Percentiles rank a stretch among this genome's conserved stretches.
Evolutionary conservation across 2,888 invertebrate genomes (phyloP).

Genomic region (Agrotis clavis): DNA sequence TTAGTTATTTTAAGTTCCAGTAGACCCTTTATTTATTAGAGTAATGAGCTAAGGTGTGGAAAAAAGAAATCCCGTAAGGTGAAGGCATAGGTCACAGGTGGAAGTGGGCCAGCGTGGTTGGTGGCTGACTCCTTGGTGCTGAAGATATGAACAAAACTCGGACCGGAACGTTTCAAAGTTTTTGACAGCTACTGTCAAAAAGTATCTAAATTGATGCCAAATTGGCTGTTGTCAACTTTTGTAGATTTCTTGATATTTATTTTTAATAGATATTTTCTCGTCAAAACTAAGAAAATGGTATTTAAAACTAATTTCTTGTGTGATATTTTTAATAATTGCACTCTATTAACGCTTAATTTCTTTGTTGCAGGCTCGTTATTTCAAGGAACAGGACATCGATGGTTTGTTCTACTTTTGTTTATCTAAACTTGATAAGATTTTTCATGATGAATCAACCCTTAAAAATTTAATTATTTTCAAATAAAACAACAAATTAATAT

Average conservation of each 20-base stretch:
- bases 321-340: not conserved
- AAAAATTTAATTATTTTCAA: not conserved
- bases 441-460: conserved; percentile 14
- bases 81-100: too few species aligned
- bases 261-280: not conserved
- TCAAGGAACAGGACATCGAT: conserved; percentile 98
- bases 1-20: not conserved
- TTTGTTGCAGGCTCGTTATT: conserved; percentile 96
- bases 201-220: not conserved
- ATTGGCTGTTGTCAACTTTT: not conserved
- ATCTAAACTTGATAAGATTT: conserved; percentile 41
- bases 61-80: too few species aligned
- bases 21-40: too few species aligned
- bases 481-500: not conserved
- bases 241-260: conserved; percentile 1
- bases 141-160: not conserved
- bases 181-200: conserved; percentile 18
- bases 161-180: not conserved
- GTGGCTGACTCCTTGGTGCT: not conserved
- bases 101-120: too few species aligned
- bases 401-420: conserved; percentile 89
- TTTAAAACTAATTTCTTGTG: not conserved
- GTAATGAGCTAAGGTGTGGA: too few species aligned
- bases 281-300: conserved; percentile 46
- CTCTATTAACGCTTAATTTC: conserved; percentile 41